A percentile compares a stretch with the other conserved stretches of the same genome.
These are phyloP conservation scores for Polydrusus pterygomalis DNA, from an alignment of 2,888 invertebrate genomes.

Conservation along the genomic window DNA sequence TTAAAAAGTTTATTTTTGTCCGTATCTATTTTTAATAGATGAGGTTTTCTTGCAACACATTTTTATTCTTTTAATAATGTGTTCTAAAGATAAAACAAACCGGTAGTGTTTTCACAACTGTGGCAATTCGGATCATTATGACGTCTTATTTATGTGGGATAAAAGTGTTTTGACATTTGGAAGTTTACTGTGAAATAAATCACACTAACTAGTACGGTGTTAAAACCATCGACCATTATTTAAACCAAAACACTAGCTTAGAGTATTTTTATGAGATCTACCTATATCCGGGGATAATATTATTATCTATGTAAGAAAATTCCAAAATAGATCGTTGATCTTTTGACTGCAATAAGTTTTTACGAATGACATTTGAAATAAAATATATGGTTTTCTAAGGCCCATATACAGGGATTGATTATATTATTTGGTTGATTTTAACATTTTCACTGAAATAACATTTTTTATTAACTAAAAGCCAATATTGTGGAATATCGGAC, in stretches of 20 bases:
- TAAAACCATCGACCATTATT: conserved; percentile 11
- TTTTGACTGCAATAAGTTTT: too few relatives aligned
- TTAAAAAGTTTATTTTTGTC: not conserved
- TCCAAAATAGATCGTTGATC: too few relatives aligned
- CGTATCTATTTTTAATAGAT: conserved; percentile 7
- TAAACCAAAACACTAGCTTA: not conserved
- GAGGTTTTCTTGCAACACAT: conserved; percentile 9
- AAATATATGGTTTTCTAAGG: too few relatives aligned
- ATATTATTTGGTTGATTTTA: too few relatives aligned
- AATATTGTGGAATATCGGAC: too few relatives aligned
- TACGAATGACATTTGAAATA: too few relatives aligned
- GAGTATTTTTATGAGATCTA: conserved; percentile 14
- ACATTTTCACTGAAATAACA: too few relatives aligned
- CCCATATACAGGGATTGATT: too few relatives aligned
- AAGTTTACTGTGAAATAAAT: conserved; percentile 21
- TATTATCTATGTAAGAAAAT: too few relatives aligned
- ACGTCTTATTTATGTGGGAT: conserved; percentile 34
- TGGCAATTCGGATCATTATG: conserved; percentile 19
- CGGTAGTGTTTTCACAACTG: conserved; percentile 33
- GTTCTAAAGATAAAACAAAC: conserved; percentile 31
- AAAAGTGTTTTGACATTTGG: conserved; percentile 30
- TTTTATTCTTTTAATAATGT: conserved; percentile 8
- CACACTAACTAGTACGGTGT: conserved; percentile 9
- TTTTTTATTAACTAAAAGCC: too few relatives aligned
- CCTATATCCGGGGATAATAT: not conserved